Conservation (phyloP, 30 jellyfish, hydroid and myxozoan species). For the Chrysaora quinquecirrha region DNA sequence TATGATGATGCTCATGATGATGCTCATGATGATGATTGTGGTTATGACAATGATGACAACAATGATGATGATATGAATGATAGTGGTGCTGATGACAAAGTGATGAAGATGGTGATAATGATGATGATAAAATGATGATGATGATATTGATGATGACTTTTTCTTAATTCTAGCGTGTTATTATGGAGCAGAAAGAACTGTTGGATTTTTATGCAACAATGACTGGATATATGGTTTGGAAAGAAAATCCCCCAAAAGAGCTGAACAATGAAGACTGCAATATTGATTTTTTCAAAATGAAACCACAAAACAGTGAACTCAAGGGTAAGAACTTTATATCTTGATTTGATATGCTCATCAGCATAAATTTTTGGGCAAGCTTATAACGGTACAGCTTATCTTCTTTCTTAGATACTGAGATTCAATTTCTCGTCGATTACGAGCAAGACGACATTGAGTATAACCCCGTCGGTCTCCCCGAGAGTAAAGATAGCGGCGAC, state of each 20-base stretch:
- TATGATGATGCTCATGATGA: no score
- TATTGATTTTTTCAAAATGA: conserved; percentile 56
- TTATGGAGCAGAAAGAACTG: conserved; percentile 49
- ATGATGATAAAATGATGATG: background rate
- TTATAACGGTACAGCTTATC: no score
- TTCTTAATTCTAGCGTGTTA: conserved; percentile 21
- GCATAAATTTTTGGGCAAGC: no score
- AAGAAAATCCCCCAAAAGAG: conserved; percentile 10
- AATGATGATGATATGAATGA: no score
- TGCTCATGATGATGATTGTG: no score
- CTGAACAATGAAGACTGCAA: conserved; percentile 17
- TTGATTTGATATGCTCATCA: no score
- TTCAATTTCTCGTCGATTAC: conserved; percentile 59
- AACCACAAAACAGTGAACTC: conserved; percentile 19
- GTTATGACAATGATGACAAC: no score
- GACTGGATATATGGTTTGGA: conserved; percentile 63
- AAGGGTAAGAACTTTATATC: conserved; percentile 16
- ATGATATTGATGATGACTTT: background rate
- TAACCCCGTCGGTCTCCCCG: conserved; percentile 28
- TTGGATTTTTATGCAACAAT: conserved; percentile 64
- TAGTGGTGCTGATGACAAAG: no score
- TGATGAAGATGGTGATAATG: no score
- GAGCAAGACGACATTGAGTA: conserved; percentile 63
- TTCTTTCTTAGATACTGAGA: conserved; percentile 43
- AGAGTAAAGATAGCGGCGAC: conserved; percentile 6